A percentile compares a stretch with the other conserved stretches of the same genome.
Evolutionary conservation across 2,113 vertebrate genomes (phyloP).

Genomic region (Protobothrops mucrosquamatus): DNA sequence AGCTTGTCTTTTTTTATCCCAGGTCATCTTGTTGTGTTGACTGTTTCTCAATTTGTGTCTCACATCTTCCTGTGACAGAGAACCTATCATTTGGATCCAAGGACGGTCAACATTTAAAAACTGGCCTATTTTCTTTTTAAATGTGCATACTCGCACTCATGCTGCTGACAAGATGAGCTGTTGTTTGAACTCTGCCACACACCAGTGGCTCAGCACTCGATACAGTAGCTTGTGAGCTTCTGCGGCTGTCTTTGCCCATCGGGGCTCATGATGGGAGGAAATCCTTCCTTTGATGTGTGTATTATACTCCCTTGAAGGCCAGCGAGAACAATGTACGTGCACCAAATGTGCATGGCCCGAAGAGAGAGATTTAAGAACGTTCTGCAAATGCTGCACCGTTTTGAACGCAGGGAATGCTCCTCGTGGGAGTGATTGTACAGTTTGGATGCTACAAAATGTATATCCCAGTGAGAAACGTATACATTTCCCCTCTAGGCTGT

Average conservation of each 20-base stretch:
- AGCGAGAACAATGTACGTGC: slow-evolving; percentile 61
- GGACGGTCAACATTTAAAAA: neutral
- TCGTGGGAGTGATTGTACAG: slow-evolving; percentile 39
- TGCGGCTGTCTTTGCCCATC: slow-evolving; percentile 63
- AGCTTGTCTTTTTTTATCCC: neutral
- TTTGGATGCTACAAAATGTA: slow-evolving; percentile 46
- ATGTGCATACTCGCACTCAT: slow-evolving; percentile 16
- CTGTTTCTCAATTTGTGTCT: neutral
- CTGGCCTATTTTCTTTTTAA: slow-evolving; percentile 27
- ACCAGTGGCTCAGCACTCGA: neutral
- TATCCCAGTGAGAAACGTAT: slow-evolving; percentile 57
- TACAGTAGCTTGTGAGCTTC: slow-evolving; percentile 51
- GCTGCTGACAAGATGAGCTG: slow-evolving; percentile 43
- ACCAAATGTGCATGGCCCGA: slow-evolving; percentile 60
- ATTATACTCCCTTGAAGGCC: slow-evolving; percentile 68
- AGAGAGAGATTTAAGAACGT: slow-evolving; percentile 50
- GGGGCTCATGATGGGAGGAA: slow-evolving; percentile 62
- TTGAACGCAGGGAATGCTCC: slow-evolving; percentile 58
- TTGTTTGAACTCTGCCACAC: slow-evolving; percentile 38
- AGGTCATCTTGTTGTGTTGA: neutral
- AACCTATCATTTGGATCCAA: neutral
- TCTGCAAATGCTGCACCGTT: slow-evolving; percentile 53
- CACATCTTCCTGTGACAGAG: neutral
- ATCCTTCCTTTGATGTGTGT: slow-evolving; percentile 68
- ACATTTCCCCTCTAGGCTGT: slow-evolving; percentile 29